Evolutionary conservation across 2,888 invertebrate species (phyloP).

Genomic region (Folsomia candida): DNA sequence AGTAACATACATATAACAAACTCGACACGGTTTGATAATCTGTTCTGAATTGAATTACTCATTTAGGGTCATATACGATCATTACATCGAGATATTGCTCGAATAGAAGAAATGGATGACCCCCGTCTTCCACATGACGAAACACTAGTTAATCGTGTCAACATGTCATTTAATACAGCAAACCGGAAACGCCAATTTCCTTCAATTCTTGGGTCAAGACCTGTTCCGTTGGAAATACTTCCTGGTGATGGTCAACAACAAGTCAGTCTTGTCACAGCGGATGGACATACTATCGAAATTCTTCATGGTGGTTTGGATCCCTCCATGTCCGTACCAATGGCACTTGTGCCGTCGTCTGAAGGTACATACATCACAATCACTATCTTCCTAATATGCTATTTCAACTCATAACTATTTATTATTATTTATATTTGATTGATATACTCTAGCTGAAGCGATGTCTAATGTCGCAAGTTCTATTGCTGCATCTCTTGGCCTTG

Average conservation of each 20-base stretch:
- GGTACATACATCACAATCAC: constrained; percentile 24
- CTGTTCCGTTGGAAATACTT: constrained; percentile 18
- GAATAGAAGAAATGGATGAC: constrained; percentile 58
- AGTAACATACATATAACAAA: neutral
- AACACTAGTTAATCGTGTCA: constrained; percentile 32
- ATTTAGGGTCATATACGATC: constrained; percentile 63
- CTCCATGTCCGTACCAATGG: constrained; percentile 33
- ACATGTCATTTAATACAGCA: constrained; percentile 19
- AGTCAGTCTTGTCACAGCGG: constrained; percentile 43
- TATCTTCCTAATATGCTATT: neutral
- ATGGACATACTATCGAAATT: constrained; percentile 47
- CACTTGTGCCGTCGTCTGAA: constrained; percentile 45
- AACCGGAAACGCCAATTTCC: constrained; percentile 42
- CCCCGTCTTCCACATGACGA: constrained; percentile 44
- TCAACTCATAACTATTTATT: neutral
- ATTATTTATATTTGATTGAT: neutral
- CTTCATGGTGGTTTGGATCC: constrained; percentile 38
- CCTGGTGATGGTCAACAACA: constrained; percentile 28
- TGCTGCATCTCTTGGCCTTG: constrained; percentile 61
- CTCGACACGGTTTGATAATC: too few species aligned
- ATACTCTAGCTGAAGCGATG: constrained; percentile 58
- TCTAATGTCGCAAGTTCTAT: constrained; percentile 62
- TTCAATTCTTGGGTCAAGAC: constrained; percentile 34
- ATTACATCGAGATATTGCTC: constrained; percentile 65
- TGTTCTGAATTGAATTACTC: neutral